A percentile compares a stretch with the other conserved stretches of the same genome.
phyloP scores from a whole-genome alignment of 2,113 vertebrate species.

The Puntigrus tetrazona region DNA sequence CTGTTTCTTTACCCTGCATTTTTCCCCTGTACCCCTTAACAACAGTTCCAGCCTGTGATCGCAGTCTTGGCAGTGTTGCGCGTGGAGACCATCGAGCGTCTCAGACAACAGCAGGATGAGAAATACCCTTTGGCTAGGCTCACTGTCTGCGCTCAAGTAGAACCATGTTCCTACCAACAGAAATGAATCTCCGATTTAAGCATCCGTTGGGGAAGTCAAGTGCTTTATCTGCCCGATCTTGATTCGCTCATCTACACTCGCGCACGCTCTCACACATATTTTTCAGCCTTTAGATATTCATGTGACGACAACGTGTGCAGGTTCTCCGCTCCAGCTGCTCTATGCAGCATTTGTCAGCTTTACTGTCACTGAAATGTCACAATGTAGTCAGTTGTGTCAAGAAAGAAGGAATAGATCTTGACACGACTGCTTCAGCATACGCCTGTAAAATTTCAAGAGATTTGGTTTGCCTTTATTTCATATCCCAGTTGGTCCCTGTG shows the following conservation, averaged over 20 bases:
- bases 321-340: slow-evolving; percentile 60
- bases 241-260: slow-evolving; percentile 28
- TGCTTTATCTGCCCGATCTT: slow-evolving; percentile 19
- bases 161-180: slow-evolving; percentile 27
- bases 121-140: slow-evolving; percentile 39
- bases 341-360: slow-evolving; percentile 53
- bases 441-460: slow-evolving; percentile 15
- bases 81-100: slow-evolving; percentile 7
- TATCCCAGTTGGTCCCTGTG: slow-evolving; percentile 9
- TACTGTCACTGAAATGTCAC: slow-evolving; percentile 65
- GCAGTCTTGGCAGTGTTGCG: slow-evolving; percentile 32
- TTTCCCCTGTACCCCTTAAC: slow-evolving; percentile 34
- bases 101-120: slow-evolving; percentile 42
- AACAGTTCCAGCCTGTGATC: slow-evolving; percentile 28
- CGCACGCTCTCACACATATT: slow-evolving; percentile 39
- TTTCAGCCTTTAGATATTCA: slow-evolving; percentile 28
- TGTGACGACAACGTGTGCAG: slow-evolving; percentile 43
- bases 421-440: slow-evolving; percentile 48
- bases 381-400: slow-evolving; percentile 63
- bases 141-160: slow-evolving; percentile 19
- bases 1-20: slow-evolving; percentile 51
- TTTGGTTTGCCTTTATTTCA: slow-evolving; percentile 42
- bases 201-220: slow-evolving; percentile 27
- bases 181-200: slow-evolving; percentile 20
- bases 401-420: slow-evolving; percentile 56